A percentile compares a stretch with the other conserved stretches of the same genome.
Conservation (phyloP, 2,113 vertebrate genomes). For the Hippocampus comes region DNA sequence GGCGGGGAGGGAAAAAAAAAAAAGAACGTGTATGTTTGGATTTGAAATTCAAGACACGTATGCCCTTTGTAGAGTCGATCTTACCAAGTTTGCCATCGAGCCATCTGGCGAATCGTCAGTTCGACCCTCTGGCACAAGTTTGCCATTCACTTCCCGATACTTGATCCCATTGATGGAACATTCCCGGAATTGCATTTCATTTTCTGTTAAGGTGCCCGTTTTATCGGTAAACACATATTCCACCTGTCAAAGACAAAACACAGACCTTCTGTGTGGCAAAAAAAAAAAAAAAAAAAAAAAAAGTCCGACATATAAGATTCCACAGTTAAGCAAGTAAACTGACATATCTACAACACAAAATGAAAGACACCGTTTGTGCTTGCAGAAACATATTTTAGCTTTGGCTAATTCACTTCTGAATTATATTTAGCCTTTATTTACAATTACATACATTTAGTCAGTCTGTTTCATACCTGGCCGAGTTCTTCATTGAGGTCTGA, state of each 20-base stretch:
- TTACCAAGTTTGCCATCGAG: constrained; percentile 77
- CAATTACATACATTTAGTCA: background rate
- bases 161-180: constrained; percentile 94
- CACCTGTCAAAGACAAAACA: constrained; percentile 74
- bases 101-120: constrained; percentile 82
- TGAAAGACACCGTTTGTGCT: background rate
- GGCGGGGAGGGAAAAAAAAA: constrained; percentile 1
- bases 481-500: constrained; percentile 98
- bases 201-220: constrained; percentile 96
- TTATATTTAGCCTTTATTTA: background rate
- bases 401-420: background rate
- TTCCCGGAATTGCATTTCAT: constrained; percentile 97
- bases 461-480: constrained; percentile 80
- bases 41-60: background rate
- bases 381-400: background rate
- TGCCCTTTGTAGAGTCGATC: background rate
- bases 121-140: constrained; percentile 86
- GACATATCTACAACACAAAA: background rate
- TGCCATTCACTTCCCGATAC: constrained; percentile 91
- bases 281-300: constrained; percentile 9
- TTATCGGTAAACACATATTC: constrained; percentile 98
- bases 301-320: background rate
- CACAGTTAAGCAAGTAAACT: background rate
- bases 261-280: constrained; percentile 43
- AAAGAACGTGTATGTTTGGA: background rate